A percentile compares a stretch with the other conserved stretches of the same genome.
phyloP scores from a whole-genome alignment of 2,888 invertebrate species.

The Sabellastarte sp. region DNA sequence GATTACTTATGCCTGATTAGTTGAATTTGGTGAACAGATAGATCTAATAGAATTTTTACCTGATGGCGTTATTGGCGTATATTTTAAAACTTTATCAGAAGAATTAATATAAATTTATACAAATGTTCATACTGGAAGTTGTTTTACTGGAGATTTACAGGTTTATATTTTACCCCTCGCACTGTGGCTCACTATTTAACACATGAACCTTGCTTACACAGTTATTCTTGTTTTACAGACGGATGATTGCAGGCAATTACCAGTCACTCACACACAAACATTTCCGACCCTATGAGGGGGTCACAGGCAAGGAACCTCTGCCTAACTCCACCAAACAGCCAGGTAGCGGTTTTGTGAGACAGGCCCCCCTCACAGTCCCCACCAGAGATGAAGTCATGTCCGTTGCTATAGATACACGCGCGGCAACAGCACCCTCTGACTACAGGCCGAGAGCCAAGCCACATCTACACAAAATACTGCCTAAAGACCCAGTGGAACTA shows the following conservation, averaged over 20 bases:
- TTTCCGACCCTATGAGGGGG: constrained; percentile 46
- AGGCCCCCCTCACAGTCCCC: constrained; percentile 48
- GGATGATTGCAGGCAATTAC: constrained; percentile 53
- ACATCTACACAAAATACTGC: constrained; percentile 47
- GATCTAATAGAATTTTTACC: too few relatives aligned
- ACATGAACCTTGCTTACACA: too few relatives aligned
- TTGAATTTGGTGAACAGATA: too few relatives aligned
- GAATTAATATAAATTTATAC: too few relatives aligned
- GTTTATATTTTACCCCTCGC: too few relatives aligned
- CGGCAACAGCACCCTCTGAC: constrained; percentile 48
- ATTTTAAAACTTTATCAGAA: too few relatives aligned
- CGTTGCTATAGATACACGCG: constrained; percentile 48
- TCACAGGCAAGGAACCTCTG: constrained; percentile 46
- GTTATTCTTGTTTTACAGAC: constrained; percentile 38
- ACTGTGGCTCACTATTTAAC: too few relatives aligned
- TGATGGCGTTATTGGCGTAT: too few relatives aligned
- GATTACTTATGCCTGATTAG: too few relatives aligned
- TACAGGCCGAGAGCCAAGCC: constrained; percentile 50
- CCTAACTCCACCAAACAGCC: constrained; percentile 44
- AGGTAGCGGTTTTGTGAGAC: constrained; percentile 52
- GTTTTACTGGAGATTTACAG: too few relatives aligned
- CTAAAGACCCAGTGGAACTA: constrained; percentile 53
- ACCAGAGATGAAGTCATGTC: constrained; percentile 26
- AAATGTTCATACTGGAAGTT: too few relatives aligned
- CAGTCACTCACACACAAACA: constrained; percentile 48